Evolutionary conservation across 2,888 invertebrate species (phyloP).

Genomic region (Eupithecia inturbata): DNA sequence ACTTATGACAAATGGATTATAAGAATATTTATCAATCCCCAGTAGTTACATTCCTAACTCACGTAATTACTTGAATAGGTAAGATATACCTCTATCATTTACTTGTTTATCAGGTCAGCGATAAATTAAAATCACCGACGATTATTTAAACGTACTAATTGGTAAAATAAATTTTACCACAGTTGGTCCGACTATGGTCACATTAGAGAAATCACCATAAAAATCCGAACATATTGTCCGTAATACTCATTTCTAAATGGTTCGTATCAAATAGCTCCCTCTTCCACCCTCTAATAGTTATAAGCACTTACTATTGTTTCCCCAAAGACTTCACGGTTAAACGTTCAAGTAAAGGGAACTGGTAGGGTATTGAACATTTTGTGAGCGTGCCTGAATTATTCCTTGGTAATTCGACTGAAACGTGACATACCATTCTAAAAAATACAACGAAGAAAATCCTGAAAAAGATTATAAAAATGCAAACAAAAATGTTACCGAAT

Average conservation of each 20-base stretch:
- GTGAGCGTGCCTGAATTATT: slow-evolving; percentile 43
- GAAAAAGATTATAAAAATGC: not conserved
- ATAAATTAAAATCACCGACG: not conserved
- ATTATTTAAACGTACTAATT: no score
- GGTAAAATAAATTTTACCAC: not conserved
- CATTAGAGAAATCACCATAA: slow-evolving; percentile 14
- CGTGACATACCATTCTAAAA: slow-evolving; percentile 33
- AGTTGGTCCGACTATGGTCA: not conserved
- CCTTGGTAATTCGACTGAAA: slow-evolving; percentile 35
- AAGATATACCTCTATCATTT: not conserved
- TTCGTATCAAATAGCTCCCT: slow-evolving; percentile 50
- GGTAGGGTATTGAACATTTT: slow-evolving; percentile 44
- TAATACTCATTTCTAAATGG: slow-evolving; percentile 8
- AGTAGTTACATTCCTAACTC: not conserved
- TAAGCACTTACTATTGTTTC: slow-evolving; percentile 54
- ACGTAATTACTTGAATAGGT: not conserved
- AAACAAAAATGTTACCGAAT: not conserved
- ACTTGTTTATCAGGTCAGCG: not conserved
- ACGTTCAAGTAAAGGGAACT: slow-evolving; percentile 40
- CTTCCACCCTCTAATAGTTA: slow-evolving; percentile 50
- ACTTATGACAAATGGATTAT: not conserved
- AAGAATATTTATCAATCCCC: not conserved
- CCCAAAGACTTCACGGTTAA: slow-evolving; percentile 51
- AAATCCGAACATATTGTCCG: slow-evolving; percentile 19
- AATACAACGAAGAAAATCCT: not conserved